Percentiles rank a stretch among this genome's conserved stretches.
phyloP scores from a whole-genome alignment of 1,140 invertebrate genomes.

The Scylla paramamosain region DNA sequence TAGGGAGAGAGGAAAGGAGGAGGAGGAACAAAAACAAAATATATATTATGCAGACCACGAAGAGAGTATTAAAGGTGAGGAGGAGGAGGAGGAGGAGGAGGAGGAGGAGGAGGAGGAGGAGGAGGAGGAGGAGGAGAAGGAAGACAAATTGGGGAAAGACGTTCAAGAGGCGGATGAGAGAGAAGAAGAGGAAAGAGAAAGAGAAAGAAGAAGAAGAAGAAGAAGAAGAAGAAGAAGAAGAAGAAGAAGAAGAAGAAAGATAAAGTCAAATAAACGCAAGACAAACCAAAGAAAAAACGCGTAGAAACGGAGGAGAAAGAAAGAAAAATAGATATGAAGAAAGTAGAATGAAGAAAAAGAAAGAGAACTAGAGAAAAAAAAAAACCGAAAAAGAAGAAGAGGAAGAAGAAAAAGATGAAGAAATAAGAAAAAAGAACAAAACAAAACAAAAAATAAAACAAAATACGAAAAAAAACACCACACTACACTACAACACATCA shows the following conservation, averaged over 20 bases:
- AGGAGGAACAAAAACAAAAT: not conserved
- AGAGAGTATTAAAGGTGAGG: not conserved
- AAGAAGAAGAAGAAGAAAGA: no score
- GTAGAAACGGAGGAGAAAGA: no score
- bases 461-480: not conserved
- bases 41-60: constrained; percentile 29
- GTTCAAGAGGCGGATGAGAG: not conserved
- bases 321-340: no score
- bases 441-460: not conserved
- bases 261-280: no score
- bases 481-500: not conserved
- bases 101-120: not conserved
- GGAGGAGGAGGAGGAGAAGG: not conserved
- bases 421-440: not conserved
- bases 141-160: not conserved
- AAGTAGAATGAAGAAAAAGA: no score
- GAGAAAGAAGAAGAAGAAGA: no score
- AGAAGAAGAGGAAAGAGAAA: not conserved
- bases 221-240: no score
- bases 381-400: no score
- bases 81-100: not conserved
- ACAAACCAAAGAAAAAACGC: no score
- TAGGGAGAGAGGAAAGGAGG: no score
- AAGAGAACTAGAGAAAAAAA: no score
- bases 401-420: no score